phyloP scores from a whole-genome alignment of 1,140 invertebrate genomes.

The Hyposmocoma kahamanoa region DNA sequence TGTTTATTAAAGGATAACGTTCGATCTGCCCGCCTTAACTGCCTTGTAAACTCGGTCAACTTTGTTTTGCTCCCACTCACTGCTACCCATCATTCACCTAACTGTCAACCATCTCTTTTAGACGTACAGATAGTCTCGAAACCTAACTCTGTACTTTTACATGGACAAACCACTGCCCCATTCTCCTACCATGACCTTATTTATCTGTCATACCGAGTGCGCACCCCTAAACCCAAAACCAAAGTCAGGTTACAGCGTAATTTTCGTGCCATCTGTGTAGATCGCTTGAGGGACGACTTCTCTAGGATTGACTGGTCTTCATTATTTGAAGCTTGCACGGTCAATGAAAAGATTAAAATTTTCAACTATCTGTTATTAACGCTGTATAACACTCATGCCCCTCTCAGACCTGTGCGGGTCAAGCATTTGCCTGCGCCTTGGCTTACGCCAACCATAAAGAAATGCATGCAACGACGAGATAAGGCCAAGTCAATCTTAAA shows the following conservation, averaged over 20 bases:
- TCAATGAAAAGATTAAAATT: background rate
- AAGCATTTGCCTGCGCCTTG: background rate
- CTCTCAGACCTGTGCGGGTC: background rate
- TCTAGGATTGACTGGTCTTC: background rate
- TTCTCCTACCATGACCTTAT: background rate
- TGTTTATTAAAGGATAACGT: background rate
- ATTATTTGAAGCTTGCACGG: background rate
- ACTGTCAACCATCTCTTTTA: background rate
- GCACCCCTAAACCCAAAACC: background rate
- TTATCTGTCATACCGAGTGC: background rate
- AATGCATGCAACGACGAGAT: background rate
- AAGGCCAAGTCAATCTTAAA: background rate
- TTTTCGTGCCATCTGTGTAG: background rate
- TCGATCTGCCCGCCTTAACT: background rate
- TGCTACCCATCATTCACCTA: background rate
- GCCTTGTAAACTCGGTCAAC: background rate
- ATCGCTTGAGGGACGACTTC: background rate
- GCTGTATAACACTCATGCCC: background rate
- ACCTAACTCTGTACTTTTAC: background rate
- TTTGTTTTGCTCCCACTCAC: background rate
- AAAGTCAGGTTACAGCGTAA: background rate
- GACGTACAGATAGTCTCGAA: background rate
- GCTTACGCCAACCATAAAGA: background rate
- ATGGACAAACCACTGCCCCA: background rate
- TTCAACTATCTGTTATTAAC: background rate